phyloP scores from a whole-genome alignment of 2,888 invertebrate genomes.

The Cacoxenus indagator region DNA sequence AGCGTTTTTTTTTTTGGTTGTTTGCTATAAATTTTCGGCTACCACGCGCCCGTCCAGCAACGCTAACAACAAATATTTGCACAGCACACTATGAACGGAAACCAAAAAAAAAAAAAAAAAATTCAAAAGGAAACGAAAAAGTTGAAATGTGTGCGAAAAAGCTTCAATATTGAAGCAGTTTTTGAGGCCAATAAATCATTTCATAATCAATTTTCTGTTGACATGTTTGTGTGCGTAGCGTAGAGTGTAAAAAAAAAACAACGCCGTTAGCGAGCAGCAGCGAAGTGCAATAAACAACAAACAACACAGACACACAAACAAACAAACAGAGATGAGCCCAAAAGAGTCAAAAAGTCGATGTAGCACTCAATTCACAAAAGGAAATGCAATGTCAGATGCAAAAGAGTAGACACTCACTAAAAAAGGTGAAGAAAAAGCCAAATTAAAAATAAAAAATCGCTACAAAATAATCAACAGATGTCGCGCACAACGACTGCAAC shows the following conservation, averaged over 20 bases:
- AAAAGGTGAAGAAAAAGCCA: conserved; percentile 46
- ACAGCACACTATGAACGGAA: conserved; percentile 28
- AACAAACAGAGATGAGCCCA: not conserved
- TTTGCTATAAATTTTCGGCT: conserved; percentile 42
- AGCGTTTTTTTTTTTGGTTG: conserved; percentile 26
- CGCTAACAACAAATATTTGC: conserved; percentile 13
- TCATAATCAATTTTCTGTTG: conserved; percentile 65
- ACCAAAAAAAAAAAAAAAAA: conserved; percentile 19
- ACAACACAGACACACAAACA: conserved; percentile 40
- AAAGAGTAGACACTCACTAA: conserved; percentile 29
- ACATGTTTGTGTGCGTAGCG: conserved; percentile 45
- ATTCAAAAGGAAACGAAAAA: conserved; percentile 17
- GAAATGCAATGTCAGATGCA: conserved; percentile 21
- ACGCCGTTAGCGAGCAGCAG: conserved; percentile 37
- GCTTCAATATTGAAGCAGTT: conserved; percentile 63
- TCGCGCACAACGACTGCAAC: conserved; percentile 46
- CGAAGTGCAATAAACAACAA: conserved; percentile 22
- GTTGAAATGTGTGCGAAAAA: conserved; percentile 37
- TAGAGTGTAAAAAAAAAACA: conserved; percentile 39
- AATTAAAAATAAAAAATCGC: conserved; percentile 35
- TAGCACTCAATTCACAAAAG: conserved; percentile 19
- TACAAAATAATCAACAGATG: conserved; percentile 59
- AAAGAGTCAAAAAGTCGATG: not conserved
- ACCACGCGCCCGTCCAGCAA: too few species aligned
- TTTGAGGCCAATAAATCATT: conserved; percentile 66